Base-by-base conservation (phyloP, 2,888 invertebrate genomes). In the Tipula vernalis region DNA sequence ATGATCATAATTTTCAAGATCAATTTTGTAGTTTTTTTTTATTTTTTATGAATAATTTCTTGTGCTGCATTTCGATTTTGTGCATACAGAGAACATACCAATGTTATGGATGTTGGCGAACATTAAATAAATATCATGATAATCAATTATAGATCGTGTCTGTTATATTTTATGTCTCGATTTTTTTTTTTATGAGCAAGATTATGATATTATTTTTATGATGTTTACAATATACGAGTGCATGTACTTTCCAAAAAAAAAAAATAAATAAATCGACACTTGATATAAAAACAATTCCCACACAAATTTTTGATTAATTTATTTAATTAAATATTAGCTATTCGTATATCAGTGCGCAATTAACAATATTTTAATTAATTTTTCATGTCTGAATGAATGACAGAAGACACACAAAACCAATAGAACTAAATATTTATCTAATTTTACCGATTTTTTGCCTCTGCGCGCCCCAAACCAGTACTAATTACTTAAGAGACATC, bases 91-190 rank as follows among this genome's bases (percentile, higher is more conserved):
- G 71, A 71, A 71, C 28, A 28, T 0, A 28, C 28, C 28, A 28
- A 71, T 71, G 10, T 71, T 71, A 71, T 71, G 28, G 71, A 71
- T 71, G 51, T 57, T 57, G 6, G 71, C 71, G 71, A 71, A 71
- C 71, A 71, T 71, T 71, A 71, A 71, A 71, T 71, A 71, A 71
- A 71, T 71, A 71, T 71, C 71, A 71, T 71, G 71, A 71, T 71
- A 71, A 71, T 71, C 71, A 71, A 71, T 71, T 71, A 71, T 28
- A 71, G 28, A 71, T 71, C 71, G 71, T 71, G 71, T 71, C 71
- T 71, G 71, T 57, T 57, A 6, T 18, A 44, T 44, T 44, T 44
- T 44, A 44, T 44, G 44, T 44, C 8, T 51, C 51, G 71, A 71
- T 10, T 10, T 15, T 51, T 6, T 71, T 28, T 28, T 71, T 18